phyloP scores from a whole-genome alignment of 1,140 invertebrate species.

The Pogonomyrmex californicus region DNA sequence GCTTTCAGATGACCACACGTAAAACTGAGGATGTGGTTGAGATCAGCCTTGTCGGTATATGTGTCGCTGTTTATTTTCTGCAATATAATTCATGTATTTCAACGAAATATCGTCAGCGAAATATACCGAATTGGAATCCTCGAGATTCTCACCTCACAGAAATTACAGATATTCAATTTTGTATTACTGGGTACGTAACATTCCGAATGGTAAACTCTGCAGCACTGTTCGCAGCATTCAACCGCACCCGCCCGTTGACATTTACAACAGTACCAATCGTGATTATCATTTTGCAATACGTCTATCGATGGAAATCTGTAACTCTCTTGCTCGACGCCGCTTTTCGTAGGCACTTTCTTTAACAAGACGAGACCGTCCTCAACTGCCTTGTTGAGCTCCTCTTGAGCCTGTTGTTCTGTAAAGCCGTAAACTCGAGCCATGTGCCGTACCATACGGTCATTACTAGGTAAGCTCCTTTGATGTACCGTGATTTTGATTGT shows the following conservation, averaged over 20 bases:
- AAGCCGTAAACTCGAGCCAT: conserved; percentile 81
- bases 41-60: conserved; percentile 76
- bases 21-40: conserved; percentile 83
- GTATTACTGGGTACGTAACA: conserved; percentile 75
- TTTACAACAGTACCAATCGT: conserved; percentile 84
- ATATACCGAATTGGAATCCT: background rate
- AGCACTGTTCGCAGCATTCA: conserved; percentile 82
- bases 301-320: conserved; percentile 80
- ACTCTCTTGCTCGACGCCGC: conserved; percentile 81
- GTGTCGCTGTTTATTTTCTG: conserved; percentile 80
- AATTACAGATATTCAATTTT: conserved; percentile 79
- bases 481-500: conserved; percentile 82
- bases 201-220: conserved; percentile 81
- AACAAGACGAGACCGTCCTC: conserved; percentile 81
- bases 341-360: conserved; percentile 82
- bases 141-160: conserved; percentile 80
- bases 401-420: conserved; percentile 81
- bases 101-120: background rate
- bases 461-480: conserved; percentile 83
- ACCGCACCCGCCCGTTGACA: conserved; percentile 82
- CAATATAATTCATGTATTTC: conserved; percentile 53
- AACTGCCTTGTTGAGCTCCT: conserved; percentile 81
- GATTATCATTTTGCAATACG: conserved; percentile 68
- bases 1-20: conserved; percentile 84
- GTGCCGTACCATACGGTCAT: conserved; percentile 82